phyloP scores from a whole-genome alignment of 2,888 invertebrate species.

The Papilio demoleus region DNA sequence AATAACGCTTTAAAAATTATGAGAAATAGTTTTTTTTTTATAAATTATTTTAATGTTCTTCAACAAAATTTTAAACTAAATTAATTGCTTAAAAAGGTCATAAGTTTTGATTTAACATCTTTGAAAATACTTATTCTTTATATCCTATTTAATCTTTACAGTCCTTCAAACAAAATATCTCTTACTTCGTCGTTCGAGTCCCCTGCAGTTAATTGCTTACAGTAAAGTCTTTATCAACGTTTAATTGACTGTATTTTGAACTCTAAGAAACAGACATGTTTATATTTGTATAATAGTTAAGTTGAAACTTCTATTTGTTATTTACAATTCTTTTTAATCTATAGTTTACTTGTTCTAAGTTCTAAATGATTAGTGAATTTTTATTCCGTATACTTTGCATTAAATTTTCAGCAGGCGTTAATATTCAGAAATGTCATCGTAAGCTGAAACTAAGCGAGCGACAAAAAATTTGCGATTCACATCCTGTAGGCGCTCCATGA shows the following conservation, averaged over 20 bases:
- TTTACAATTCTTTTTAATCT: too few species aligned
- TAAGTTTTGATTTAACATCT: too few species aligned
- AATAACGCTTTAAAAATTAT: neutral
- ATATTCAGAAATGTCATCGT: conserved; percentile 26
- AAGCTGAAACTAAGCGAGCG: conserved; percentile 16
- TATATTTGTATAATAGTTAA: neutral
- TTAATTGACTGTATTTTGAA: neutral
- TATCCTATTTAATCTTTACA: too few species aligned
- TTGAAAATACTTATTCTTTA: too few species aligned
- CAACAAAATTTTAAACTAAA: too few species aligned
- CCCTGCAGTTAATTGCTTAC: conserved; percentile 2
- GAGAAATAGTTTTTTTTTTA: too few species aligned
- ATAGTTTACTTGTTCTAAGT: too few species aligned
- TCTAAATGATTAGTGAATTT: neutral
- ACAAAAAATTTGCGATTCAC: conserved; percentile 35
- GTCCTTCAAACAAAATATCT: too few species aligned
- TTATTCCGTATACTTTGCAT: neutral
- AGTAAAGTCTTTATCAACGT: neutral
- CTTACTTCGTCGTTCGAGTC: neutral
- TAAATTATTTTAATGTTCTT: too few species aligned
- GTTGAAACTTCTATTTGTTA: neutral
- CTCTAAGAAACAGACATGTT: neutral
- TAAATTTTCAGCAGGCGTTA: conserved; percentile 3
- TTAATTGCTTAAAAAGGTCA: too few species aligned
- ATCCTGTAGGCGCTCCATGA: conserved; percentile 22